phyloP scores from a whole-genome alignment of 2,113 vertebrate genomes.

The Agelaius tricolor region DNA sequence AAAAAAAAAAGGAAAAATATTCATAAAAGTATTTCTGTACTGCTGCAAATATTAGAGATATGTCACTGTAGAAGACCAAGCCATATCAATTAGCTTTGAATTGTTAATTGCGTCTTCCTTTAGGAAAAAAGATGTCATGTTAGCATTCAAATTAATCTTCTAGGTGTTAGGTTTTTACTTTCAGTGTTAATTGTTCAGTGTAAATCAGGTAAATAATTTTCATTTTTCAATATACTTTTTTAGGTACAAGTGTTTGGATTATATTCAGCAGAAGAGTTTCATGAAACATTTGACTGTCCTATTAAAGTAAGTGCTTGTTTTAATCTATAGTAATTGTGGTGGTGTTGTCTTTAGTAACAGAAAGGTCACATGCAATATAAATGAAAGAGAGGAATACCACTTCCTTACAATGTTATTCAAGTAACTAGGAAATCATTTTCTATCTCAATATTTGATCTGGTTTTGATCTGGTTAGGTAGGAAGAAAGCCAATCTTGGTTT shows the following conservation, averaged over 20 bases:
- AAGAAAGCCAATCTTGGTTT: conserved; percentile 11
- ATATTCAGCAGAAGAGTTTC: conserved; percentile 94
- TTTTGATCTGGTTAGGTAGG: conserved; percentile 34
- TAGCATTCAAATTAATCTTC: not conserved
- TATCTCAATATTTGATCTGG: not conserved
- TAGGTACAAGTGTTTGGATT: conserved; percentile 96
- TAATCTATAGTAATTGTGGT: conserved; percentile 29
- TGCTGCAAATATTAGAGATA: not conserved
- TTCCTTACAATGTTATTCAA: conserved; percentile 4
- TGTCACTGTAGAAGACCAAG: not conserved
- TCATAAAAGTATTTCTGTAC: not conserved
- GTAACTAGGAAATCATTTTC: conserved; percentile 16
- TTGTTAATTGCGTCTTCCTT: not conserved
- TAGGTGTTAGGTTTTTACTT: not conserved
- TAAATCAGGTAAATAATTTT: not conserved
- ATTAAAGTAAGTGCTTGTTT: conserved; percentile 89
- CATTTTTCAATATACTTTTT: not conserved
- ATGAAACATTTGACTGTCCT: conserved; percentile 96
- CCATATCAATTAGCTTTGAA: not conserved
- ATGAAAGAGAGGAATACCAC: not conserved
- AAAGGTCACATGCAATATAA: conserved; percentile 27
- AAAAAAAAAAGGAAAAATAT: not conserved
- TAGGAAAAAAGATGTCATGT: not conserved
- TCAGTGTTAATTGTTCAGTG: not conserved
- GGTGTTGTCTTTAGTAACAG: conserved; percentile 31